Evolutionary conservation across 2,888 invertebrate genomes (phyloP).

Genomic region (Megalurothrips usitatus): DNA sequence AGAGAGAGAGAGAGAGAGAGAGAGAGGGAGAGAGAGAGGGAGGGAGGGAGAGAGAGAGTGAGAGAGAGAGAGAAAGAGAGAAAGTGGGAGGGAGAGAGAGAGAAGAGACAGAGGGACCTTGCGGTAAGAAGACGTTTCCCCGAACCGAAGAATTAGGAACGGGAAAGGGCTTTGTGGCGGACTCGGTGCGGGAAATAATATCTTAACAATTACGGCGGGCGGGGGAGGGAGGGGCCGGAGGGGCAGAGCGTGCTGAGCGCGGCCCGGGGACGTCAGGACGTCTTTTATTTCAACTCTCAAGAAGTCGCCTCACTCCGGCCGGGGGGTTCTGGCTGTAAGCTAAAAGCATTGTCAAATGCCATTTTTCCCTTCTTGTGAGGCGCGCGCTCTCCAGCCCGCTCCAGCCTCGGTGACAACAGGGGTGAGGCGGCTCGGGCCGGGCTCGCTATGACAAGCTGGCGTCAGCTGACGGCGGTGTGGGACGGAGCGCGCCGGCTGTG

Average conservation of each 20-base stretch:
- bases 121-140: not conserved
- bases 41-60: not conserved
- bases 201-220: not conserved
- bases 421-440: not conserved
- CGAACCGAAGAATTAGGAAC: not conserved
- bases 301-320: not conserved
- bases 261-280: not conserved
- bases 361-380: no score
- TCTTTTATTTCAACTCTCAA: not conserved
- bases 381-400: no score
- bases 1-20: not conserved
- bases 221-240: not conserved
- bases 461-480: no score
- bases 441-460: not conserved
- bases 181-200: not conserved
- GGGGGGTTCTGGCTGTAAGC: not conserved
- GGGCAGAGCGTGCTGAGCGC: not conserved
- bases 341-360: not conserved
- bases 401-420: no score
- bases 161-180: not conserved
- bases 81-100: not conserved
- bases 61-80: not conserved
- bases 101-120: not conserved
- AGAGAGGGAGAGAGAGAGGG: not conserved
- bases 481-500: no score